Conservation (phyloP, 1,140 invertebrate species). For the Calephelis virginiensis region DNA sequence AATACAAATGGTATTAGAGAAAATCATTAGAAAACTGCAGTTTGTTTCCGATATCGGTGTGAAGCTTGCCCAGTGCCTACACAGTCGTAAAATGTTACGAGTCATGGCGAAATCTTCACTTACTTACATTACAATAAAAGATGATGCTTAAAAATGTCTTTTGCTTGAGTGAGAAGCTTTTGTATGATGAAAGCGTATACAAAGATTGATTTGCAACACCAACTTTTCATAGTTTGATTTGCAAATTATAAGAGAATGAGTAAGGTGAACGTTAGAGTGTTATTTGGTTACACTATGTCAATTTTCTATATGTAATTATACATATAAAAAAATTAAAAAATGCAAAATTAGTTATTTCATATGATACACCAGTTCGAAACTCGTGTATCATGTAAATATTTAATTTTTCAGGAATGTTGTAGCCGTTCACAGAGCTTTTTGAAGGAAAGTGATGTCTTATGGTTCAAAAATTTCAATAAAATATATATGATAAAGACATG, state of each 20-base stretch:
- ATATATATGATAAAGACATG: too few relatives aligned
- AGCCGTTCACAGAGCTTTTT: too few relatives aligned
- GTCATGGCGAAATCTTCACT: background rate
- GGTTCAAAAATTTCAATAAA: too few relatives aligned
- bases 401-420: too few relatives aligned
- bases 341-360: too few relatives aligned
- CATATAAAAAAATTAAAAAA: too few relatives aligned
- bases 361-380: too few relatives aligned
- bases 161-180: background rate
- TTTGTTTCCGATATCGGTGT: background rate
- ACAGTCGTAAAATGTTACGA: conserved; percentile 9
- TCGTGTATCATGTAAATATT: too few relatives aligned
- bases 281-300: background rate
- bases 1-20: background rate
- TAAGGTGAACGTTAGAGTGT: background rate
- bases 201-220: background rate
- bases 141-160: background rate
- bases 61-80: background rate
- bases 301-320: background rate
- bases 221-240: background rate
- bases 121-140: background rate
- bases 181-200: background rate
- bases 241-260: background rate
- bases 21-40: conserved; percentile 1
- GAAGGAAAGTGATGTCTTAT: too few relatives aligned